These are phyloP conservation scores for Conus betulinus DNA, from an alignment of 1,140 invertebrate species.

Conservation along the genomic window DNA sequence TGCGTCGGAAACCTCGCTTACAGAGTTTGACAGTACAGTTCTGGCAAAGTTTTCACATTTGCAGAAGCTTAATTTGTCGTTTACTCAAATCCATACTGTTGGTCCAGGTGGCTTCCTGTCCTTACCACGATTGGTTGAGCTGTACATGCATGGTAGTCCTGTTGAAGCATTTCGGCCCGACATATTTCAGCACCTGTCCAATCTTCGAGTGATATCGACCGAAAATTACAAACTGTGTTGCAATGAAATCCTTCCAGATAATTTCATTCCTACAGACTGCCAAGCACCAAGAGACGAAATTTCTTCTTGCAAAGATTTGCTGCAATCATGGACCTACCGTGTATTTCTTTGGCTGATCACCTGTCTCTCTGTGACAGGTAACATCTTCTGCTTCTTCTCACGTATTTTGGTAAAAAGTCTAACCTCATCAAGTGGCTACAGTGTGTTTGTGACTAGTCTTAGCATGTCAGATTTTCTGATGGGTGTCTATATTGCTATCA, in stretches of 20 bases:
- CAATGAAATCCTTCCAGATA: conserved; percentile 5
- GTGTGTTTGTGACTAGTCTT: conserved; percentile 53
- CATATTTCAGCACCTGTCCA: conserved; percentile 44
- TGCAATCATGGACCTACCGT: too few species aligned
- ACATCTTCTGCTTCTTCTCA: conserved; percentile 33
- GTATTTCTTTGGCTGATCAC: conserved; percentile 50
- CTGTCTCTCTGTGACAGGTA: conserved; percentile 47
- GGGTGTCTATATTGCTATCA: conserved; percentile 26
- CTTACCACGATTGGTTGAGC: not conserved
- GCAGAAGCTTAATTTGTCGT: too few species aligned
- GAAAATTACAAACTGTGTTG: conserved; percentile 37
- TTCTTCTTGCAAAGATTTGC: conserved; percentile 7
- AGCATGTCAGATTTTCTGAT: conserved; percentile 36
- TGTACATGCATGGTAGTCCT: conserved; percentile 37
- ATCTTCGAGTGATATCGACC: conserved; percentile 35
- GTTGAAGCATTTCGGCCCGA: conserved; percentile 22
- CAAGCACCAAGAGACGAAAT: conserved; percentile 37
- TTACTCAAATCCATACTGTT: too few species aligned
- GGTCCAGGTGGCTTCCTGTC: conserved; percentile 16
- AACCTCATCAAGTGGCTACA: conserved; percentile 46
- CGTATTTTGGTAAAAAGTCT: conserved; percentile 26
- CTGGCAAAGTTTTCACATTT: too few species aligned
- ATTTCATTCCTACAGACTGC: not conserved
- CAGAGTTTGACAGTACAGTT: too few species aligned
- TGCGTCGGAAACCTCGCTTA: too few species aligned